These are phyloP conservation scores for Clytia hemisphaerica DNA, from an alignment of 30 jellyfish, hydroid and myxozoan genomes.

Conservation along the genomic window DNA sequence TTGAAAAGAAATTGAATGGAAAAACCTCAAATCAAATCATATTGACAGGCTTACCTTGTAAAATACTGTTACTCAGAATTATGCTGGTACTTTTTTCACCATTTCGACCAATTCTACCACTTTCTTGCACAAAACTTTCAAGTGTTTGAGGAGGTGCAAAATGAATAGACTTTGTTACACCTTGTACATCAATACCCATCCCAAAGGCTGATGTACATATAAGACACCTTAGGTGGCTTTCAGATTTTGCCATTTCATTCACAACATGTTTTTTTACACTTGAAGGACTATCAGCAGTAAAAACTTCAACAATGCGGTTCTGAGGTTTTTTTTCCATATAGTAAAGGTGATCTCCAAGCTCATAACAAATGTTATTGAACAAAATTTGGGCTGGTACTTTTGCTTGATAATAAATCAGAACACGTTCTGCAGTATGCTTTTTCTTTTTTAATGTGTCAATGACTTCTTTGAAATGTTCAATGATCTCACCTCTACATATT, in stretches of 20 bases:
- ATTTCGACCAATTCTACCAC: constrained; percentile 9
- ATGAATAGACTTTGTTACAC: not conserved
- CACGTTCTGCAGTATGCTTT: not conserved
- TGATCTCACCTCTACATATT: not conserved
- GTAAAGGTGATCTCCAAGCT: not conserved
- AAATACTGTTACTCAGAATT: not conserved
- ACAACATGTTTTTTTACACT: constrained; percentile 2
- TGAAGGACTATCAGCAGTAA: not conserved
- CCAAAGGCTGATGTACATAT: constrained; percentile 14
- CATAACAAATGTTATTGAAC: not conserved
- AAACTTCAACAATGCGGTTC: not conserved
- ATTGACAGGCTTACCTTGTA: no score
- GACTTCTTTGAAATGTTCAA: not conserved
- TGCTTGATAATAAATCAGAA: not conserved
- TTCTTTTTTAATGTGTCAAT: not conserved
- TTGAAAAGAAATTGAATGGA: no score
- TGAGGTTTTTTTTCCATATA: not conserved
- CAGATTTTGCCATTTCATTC: constrained; percentile 5
- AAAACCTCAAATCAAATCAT: no score
- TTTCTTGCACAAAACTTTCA: constrained; percentile 19
- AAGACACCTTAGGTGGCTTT: not conserved
- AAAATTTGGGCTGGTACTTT: not conserved
- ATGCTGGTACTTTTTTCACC: not conserved
- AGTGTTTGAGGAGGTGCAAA: constrained; percentile 9
- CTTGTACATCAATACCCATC: constrained; percentile 3